These are phyloP conservation scores for Caenorhabditis sinica DNA, from an alignment of 2,888 invertebrate genomes.

Conservation along the genomic window DNA sequence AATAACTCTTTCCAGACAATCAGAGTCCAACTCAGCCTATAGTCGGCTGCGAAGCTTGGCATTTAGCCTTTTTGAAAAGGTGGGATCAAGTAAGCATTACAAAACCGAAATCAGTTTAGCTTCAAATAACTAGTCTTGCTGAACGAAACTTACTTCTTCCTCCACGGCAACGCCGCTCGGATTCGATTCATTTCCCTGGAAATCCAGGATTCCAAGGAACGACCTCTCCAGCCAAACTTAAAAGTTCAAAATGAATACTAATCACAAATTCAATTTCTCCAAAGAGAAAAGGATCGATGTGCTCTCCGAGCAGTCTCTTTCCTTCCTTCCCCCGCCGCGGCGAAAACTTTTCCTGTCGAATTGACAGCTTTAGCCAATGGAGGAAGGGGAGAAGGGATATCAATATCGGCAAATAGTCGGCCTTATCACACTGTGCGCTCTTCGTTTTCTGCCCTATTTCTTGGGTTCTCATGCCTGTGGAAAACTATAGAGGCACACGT, in stretches of 20 bases:
- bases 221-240: not conserved
- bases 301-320: slow-evolving; percentile 4
- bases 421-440: not conserved
- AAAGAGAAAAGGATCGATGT: not conserved
- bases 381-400: not conserved
- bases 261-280: not conserved
- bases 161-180: slow-evolving; percentile 61
- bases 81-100: no score
- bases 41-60: no score
- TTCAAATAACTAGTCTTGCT: no score
- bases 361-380: slow-evolving; percentile 41
- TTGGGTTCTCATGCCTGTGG: not conserved
- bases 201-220: no score
- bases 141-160: slow-evolving; percentile 57
- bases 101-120: no score
- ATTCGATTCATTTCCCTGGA: slow-evolving; percentile 52
- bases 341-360: slow-evolving; percentile 37
- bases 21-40: no score
- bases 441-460: slow-evolving; percentile 11
- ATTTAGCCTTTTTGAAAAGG: no score
- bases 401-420: slow-evolving; percentile 39
- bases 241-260: slow-evolving; percentile 2
- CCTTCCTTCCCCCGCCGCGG: no score
- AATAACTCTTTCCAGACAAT: no score
- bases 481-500: slow-evolving; percentile 14